Evolutionary conservation across 2,113 vertebrate genomes (phyloP).

Genomic region (Alethe castanea): DNA sequence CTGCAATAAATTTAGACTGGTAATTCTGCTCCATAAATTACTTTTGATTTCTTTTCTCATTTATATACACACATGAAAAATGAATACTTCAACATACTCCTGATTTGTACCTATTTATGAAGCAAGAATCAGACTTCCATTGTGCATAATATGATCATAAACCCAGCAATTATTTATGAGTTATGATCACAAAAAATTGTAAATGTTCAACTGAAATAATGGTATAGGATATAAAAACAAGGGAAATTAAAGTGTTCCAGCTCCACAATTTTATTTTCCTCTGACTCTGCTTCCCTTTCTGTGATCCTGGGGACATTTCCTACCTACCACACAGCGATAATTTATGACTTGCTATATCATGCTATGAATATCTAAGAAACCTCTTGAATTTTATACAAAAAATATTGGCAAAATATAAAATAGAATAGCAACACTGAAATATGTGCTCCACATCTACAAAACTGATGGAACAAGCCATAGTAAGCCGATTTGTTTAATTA

Average conservation of each 20-base stretch:
- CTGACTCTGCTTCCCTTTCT: neutral
- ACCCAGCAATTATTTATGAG: neutral
- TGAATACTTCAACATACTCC: neutral
- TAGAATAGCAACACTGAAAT: neutral
- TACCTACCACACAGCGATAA: accelerated
- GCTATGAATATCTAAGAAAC: neutral
- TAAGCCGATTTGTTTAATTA: neutral
- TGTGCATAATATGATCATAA: neutral
- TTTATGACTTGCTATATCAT: neutral
- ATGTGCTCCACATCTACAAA: neutral
- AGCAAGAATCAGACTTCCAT: neutral
- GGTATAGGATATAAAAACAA: neutral
- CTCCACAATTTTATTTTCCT: neutral
- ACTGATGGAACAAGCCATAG: neutral
- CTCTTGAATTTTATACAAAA: neutral
- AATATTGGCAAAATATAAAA: neutral
- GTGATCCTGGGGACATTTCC: neutral
- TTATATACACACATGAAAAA: neutral
- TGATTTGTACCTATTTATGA: neutral
- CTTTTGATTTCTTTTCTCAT: neutral
- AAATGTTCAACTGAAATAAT: neutral
- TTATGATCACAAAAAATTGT: neutral
- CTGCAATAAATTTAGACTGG: neutral
- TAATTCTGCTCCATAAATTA: neutral
- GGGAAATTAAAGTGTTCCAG: neutral